These are phyloP conservation scores for Hirundichthys speculiger DNA, from an alignment of 2,113 vertebrate genomes.

Conservation along the genomic window DNA sequence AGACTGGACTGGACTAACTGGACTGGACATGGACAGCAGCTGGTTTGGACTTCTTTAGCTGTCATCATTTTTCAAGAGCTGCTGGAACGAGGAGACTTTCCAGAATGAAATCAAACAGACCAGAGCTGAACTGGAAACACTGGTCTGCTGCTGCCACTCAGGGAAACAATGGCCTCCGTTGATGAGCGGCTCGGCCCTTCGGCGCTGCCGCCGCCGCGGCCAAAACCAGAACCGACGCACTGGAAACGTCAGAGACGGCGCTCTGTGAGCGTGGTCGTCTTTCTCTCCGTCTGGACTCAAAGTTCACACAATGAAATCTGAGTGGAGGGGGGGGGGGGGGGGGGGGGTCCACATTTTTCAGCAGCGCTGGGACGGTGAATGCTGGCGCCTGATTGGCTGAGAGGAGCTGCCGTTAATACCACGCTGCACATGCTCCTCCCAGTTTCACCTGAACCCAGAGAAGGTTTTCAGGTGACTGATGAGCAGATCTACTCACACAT, in stretches of 20 bases:
- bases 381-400: neutral
- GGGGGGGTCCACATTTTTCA: conserved; percentile 22
- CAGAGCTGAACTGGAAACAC: conserved; percentile 58
- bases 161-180: conserved; percentile 65
- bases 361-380: neutral
- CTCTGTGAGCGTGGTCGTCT: conserved; percentile 4
- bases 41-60: no score
- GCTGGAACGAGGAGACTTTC: conserved; percentile 28
- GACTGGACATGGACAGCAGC: no score
- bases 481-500: no score
- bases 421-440: no score
- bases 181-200: conserved; percentile 34
- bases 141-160: conserved; percentile 30
- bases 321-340: conserved; percentile 5
- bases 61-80: neutral
- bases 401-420: no score
- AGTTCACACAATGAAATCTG: neutral
- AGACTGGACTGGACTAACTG: no score
- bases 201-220: no score
- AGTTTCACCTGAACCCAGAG: no score
- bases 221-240: conserved; percentile 67
- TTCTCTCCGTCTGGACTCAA: conserved; percentile 21
- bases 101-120: conserved; percentile 19
- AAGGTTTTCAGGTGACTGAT: no score
- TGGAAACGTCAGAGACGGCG: no score